Evolutionary conservation across 2,888 invertebrate species (phyloP), one percentile per base, ranked within the genome.

Genomic region (Raillietiella orientalis): DNA sequence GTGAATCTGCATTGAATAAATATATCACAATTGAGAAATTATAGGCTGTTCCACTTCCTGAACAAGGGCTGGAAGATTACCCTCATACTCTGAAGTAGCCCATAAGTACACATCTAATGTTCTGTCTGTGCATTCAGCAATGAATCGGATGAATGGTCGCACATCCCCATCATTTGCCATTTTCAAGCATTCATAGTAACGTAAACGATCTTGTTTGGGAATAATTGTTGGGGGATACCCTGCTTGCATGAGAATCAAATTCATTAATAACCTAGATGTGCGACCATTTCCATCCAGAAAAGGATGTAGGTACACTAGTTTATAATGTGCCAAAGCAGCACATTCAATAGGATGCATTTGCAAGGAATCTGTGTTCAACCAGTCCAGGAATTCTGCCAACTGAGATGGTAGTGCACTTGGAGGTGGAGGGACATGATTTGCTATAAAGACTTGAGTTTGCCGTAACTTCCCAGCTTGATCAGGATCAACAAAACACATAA

Each of bases 231-330:
- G 87, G 1, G 90, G 90, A 50, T 72, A 93, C 0, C 90, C 87
- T 2, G 75, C 74, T 46, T 69, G 71, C 71, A 93, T 74, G 16
- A 93, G 56, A 33, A 93, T 62, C 36, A 84, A 59, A 49, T 93
- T 93, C 87, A 93, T 90, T 2, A 93, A 56, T 14, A 93, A 55
- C 15, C 93, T 58, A 9, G 84, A 79, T 1, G 90, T 90, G 39
- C 93, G 59, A 0, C 90, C 93, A 41, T 93, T 93, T 24, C 93
- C 90, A 46, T 93, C 90, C 3, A 69, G 59, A 49, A 93, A 93
- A 0, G 93, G 93, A 52, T 93, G 93, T 35, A 93, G 84, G 42
- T 74, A 72, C 0, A 93, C 93, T 23, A 93, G 47, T 49, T 84
- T 84, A 49, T 90, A 93, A 50, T 93, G 93, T 0, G 84, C 87